These are phyloP conservation scores for Lepidocyrtinus sp. DNA, from an alignment of 2,888 invertebrate genomes.

Conservation along the genomic window DNA sequence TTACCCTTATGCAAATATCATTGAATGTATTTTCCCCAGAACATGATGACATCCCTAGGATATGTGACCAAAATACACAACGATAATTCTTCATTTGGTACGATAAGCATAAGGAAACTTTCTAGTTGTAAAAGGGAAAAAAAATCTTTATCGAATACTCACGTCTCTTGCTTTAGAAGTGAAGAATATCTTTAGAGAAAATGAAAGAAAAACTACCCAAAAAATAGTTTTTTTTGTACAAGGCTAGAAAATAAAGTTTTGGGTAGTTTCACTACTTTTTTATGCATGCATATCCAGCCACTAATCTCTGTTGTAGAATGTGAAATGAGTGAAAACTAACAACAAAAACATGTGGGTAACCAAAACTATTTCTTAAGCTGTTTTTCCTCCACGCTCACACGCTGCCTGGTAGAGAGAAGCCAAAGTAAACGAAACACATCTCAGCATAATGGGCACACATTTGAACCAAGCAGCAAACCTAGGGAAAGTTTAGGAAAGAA, in stretches of 20 bases:
- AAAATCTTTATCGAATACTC: background rate
- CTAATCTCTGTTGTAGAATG: slow-evolving; percentile 57
- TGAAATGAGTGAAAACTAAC: slow-evolving; percentile 56
- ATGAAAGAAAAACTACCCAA: background rate
- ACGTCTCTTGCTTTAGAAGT: background rate
- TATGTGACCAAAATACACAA: slow-evolving; percentile 27
- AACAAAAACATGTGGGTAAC: slow-evolving; percentile 58
- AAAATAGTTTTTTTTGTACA: background rate
- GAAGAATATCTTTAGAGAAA: background rate
- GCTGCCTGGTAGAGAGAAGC: background rate
- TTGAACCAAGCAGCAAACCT: background rate
- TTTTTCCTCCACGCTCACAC: slow-evolving; percentile 5
- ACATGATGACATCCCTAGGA: slow-evolving; percentile 7
- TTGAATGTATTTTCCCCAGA: background rate
- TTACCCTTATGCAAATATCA: slow-evolving; percentile 38
- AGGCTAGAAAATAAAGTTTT: background rate
- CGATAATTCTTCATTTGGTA: slow-evolving; percentile 38
- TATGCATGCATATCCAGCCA: slow-evolving; percentile 57
- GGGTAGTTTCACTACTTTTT: too few relatives aligned
- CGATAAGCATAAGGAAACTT: slow-evolving; percentile 22
- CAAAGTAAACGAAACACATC: background rate
- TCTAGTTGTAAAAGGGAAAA: background rate
- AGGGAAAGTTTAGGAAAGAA: background rate
- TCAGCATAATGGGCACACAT: too few relatives aligned
- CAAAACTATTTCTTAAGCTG: slow-evolving; percentile 39